Evolutionary conservation across 2,113 vertebrate genomes (phyloP).

Genomic region (Carettochelys insculpta): DNA sequence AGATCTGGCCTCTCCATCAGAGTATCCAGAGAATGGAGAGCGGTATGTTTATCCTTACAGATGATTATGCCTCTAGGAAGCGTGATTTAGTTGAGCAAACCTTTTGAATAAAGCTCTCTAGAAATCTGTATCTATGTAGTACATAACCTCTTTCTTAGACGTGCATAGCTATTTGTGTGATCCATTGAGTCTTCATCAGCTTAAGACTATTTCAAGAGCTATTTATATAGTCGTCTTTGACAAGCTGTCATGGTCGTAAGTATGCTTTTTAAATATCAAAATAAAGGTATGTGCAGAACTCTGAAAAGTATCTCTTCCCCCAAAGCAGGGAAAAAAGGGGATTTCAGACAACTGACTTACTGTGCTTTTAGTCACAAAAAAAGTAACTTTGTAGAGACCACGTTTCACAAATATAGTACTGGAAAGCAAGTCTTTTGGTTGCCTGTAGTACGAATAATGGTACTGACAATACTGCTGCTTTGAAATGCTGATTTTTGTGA

Average conservation of each 20-base stretch:
- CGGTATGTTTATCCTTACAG: constrained; percentile 67
- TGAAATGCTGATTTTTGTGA: neutral
- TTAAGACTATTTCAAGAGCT: neutral
- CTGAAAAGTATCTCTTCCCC: neutral
- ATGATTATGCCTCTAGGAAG: accelerated
- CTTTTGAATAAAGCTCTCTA: neutral
- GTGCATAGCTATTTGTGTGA: neutral
- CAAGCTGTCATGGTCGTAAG: too few relatives aligned
- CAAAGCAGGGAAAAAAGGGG: too few relatives aligned
- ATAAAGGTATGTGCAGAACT: neutral
- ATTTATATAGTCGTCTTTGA: neutral
- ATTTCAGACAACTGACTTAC: neutral
- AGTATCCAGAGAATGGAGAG: constrained; percentile 91
- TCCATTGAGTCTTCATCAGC: neutral
- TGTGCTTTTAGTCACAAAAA: neutral
- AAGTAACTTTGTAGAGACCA: neutral
- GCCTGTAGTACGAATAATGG: neutral
- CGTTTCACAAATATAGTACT: neutral
- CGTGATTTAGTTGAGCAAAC: neutral
- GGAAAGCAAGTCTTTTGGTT: too few relatives aligned
- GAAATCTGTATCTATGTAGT: neutral
- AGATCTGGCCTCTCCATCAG: constrained; percentile 84
- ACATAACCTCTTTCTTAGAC: neutral
- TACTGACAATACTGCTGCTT: neutral
- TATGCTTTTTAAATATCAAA: neutral